Conservation (phyloP, 2,888 invertebrate species). For the Conus canariensis region DNA sequence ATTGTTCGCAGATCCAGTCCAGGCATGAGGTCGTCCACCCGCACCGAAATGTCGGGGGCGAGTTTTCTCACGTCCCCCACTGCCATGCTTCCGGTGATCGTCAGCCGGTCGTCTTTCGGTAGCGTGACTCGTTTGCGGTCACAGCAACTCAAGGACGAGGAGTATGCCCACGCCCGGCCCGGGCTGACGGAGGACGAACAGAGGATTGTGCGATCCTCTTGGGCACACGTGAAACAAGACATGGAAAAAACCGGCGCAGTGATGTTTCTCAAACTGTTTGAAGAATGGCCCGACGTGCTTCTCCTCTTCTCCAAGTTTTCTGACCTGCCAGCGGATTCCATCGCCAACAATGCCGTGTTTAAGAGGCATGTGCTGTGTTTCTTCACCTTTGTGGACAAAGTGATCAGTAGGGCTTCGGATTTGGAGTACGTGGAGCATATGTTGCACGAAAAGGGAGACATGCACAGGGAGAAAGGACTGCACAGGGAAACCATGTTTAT, state of each 20-base stretch:
- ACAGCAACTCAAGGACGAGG: not conserved
- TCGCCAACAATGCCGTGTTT: not conserved
- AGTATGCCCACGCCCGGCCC: not conserved
- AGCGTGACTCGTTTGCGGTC: too few relatives aligned
- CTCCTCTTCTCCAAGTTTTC: not conserved
- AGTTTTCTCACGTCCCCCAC: not conserved
- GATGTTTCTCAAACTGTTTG: not conserved
- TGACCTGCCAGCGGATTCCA: not conserved
- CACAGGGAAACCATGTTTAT: not conserved
- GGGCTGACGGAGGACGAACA: not conserved
- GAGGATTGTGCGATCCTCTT: not conserved
- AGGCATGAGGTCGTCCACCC: not conserved
- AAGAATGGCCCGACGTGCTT: not conserved
- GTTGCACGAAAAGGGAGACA: not conserved
- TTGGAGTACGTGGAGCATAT: not conserved
- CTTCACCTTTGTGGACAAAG: not conserved
- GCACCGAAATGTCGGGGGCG: not conserved
- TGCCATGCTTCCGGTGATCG: not conserved
- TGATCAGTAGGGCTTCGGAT: too few relatives aligned
- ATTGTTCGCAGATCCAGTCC: too few relatives aligned
- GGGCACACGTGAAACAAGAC: not conserved
- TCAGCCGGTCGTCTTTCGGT: too few relatives aligned
- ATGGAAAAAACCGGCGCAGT: not conserved
- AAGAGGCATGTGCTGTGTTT: not conserved
- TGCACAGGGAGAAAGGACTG: not conserved